Conservation (phyloP, 2,113 vertebrate genomes). For the Salvelinus namaycush region DNA sequence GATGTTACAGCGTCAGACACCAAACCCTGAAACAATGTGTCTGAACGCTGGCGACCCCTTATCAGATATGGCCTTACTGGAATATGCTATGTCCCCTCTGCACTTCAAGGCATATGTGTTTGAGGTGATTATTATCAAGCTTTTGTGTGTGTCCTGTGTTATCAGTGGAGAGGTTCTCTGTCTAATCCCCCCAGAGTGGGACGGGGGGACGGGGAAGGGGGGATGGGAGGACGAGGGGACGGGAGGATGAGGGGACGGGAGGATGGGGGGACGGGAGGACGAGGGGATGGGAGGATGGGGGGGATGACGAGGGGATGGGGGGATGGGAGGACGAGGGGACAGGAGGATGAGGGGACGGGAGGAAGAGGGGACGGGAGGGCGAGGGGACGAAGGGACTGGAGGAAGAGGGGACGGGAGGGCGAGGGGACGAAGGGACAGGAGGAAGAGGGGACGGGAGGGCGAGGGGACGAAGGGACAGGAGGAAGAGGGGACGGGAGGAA, state of each 20-base stretch:
- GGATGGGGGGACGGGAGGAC: too few relatives aligned
- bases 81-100: not conserved
- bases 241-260: too few relatives aligned
- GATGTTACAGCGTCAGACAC: not conserved
- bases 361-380: too few relatives aligned
- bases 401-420: too few relatives aligned
- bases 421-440: too few relatives aligned
- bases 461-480: too few relatives aligned
- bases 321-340: rapidly evolving
- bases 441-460: too few relatives aligned
- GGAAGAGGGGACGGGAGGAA: too few relatives aligned
- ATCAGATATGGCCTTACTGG: not conserved
- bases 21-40: not conserved
- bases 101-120: constrained; percentile 7
- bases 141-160: constrained; percentile 4
- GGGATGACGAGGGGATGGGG: too few relatives aligned
- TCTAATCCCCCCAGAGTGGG: not conserved
- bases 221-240: not conserved
- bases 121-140: constrained; percentile 18
- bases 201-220: not conserved
- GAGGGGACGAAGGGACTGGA: too few relatives aligned
- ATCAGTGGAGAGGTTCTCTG: not conserved
- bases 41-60: not conserved
- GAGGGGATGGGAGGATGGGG: too few relatives aligned
- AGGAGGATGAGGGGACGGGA: rapidly evolving